These are phyloP conservation scores for Acinonyx jubatus DNA, from an alignment of 2,113 vertebrate species.

Conservation along the genomic window DNA sequence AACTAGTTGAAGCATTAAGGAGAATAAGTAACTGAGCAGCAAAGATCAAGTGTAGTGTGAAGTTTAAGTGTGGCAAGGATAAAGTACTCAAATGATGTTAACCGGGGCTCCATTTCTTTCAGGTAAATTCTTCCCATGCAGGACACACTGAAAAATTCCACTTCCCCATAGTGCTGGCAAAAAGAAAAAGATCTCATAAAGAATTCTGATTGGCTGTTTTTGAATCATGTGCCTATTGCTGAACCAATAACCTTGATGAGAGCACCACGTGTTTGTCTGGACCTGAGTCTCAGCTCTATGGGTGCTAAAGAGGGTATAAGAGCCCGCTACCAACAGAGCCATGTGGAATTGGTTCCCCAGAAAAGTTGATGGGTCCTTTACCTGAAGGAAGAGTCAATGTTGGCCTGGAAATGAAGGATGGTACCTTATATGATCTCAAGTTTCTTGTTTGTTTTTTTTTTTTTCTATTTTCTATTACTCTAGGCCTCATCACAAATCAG, in stretches of 20 bases:
- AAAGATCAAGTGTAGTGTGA: neutral
- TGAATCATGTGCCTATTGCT: neutral
- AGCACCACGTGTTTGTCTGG: neutral
- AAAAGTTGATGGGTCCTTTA: neutral
- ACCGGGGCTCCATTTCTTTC: neutral
- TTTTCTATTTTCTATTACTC: neutral
- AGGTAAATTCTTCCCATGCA: neutral
- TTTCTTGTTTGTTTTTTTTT: neutral
- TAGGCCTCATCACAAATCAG: neutral
- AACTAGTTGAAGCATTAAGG: neutral
- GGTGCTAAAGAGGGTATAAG: neutral
- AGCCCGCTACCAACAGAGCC: neutral
- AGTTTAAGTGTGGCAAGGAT: neutral
- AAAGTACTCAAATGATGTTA: neutral
- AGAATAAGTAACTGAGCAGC: neutral
- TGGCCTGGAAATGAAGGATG: neutral
- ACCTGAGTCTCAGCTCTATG: neutral
- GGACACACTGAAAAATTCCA: neutral
- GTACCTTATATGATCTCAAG: neutral
- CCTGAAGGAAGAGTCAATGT: neutral
- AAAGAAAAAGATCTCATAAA: neutral
- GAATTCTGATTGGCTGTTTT: neutral
- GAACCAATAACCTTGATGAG: neutral
- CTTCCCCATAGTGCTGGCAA: neutral
- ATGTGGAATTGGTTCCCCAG: fast-evolving